Evolutionary conservation across 1,140 invertebrate species (phyloP).

Genomic region (Stegodyphus dumicola): DNA sequence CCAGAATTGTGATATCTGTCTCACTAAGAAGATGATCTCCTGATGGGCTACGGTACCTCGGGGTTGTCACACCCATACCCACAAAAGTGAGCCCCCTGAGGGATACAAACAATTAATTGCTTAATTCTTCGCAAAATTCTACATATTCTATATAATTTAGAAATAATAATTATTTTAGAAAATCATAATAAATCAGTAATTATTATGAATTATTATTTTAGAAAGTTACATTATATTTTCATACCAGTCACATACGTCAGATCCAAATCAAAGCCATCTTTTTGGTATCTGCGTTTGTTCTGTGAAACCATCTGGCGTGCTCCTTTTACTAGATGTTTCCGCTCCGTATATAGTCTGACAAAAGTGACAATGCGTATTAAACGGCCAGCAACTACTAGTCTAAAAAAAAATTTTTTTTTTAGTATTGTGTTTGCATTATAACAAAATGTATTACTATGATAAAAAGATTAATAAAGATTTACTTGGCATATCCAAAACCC

Average conservation of each 20-base stretch:
- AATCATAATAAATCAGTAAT: no score
- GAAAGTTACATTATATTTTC: not conserved
- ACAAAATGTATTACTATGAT: not conserved
- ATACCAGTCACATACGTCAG: slow-evolving; percentile 73
- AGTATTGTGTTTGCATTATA: not conserved
- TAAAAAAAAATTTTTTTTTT: slow-evolving; percentile 48
- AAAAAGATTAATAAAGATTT: slow-evolving; percentile 12
- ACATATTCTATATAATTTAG: no score
- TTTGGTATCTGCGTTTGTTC: slow-evolving; percentile 73
- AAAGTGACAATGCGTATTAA: slow-evolving; percentile 70
- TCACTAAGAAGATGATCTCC: no score
- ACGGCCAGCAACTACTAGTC: slow-evolving; percentile 70
- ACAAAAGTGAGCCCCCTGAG: no score
- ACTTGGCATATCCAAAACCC: slow-evolving; percentile 63
- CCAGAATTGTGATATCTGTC: no score
- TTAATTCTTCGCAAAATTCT: no score
- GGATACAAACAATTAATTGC: no score
- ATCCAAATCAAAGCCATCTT: slow-evolving; percentile 74
- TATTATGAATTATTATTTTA: not conserved
- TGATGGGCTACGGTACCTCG: no score
- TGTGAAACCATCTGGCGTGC: slow-evolving; percentile 72
- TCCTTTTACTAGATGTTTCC: slow-evolving; percentile 69
- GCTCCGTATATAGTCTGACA: slow-evolving; percentile 69
- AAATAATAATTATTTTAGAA: no score
- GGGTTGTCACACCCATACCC: no score